phyloP scores from a whole-genome alignment of 1,140 invertebrate species.

The Meloidogyne exigua region DNA sequence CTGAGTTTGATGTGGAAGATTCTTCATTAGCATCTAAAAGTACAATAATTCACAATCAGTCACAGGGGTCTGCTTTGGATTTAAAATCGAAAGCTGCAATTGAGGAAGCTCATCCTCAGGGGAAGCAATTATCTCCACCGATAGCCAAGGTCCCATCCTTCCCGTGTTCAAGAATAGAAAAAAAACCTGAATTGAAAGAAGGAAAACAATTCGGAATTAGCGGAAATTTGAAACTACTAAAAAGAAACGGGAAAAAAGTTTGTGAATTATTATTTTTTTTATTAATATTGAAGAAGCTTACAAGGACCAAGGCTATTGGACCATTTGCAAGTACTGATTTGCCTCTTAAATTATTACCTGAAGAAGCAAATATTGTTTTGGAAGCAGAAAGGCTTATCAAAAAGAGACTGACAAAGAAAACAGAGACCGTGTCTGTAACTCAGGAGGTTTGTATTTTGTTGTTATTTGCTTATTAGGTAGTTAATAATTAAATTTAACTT shows the following conservation, averaged over 20 bases:
- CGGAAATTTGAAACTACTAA: not conserved
- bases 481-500: conserved; percentile 1
- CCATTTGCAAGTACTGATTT: not conserved
- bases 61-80: not conserved
- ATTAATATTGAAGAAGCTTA: not conserved
- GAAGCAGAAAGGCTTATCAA: not conserved
- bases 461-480: not conserved
- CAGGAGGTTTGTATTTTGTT: conserved; percentile 6
- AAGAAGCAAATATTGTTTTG: not conserved
- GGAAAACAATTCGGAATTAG: not conserved
- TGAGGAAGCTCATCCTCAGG: not conserved
- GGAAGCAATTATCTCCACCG: not conserved
- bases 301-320: not conserved
- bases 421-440: not conserved
- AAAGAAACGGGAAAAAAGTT: not conserved
- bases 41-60: not conserved
- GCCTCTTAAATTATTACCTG: not conserved
- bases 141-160: not conserved
- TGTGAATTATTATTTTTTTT: not conserved
- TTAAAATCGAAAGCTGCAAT: not conserved
- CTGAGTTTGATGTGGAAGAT: not conserved
- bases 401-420: not conserved
- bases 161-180: not conserved
- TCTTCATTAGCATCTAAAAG: not conserved
- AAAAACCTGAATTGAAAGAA: not conserved